Conservation (phyloP, 2,888 invertebrate species). For the Plebejus anna region DNA sequence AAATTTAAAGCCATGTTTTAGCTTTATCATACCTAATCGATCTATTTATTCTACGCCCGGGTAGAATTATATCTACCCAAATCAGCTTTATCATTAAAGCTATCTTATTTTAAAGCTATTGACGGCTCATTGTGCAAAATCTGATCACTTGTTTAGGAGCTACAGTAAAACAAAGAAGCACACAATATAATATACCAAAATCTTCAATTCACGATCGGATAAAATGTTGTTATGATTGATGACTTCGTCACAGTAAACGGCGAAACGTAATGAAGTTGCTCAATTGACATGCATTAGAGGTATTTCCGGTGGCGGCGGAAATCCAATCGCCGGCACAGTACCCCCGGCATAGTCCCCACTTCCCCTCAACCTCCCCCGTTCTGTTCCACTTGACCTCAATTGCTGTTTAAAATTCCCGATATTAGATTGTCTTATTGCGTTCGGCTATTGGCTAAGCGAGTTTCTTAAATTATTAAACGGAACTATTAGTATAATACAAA, state of each 20-base stretch:
- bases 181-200: too few relatives aligned
- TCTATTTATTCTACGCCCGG: too few relatives aligned
- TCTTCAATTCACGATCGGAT: too few relatives aligned
- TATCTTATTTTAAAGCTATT: too few relatives aligned
- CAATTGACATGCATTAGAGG: slow-evolving; percentile 77
- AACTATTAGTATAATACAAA: background rate
- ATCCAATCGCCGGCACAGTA: slow-evolving; percentile 67
- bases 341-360: slow-evolving; percentile 30
- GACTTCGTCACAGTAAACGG: background rate
- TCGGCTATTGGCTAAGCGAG: background rate
- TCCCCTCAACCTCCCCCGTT: slow-evolving; percentile 32
- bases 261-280: slow-evolving; percentile 46
- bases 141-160: too few relatives aligned
- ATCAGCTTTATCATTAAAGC: too few relatives aligned
- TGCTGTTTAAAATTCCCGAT: slow-evolving; percentile 35
- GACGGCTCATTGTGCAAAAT: too few relatives aligned
- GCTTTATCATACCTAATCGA: too few relatives aligned
- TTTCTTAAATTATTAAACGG: background rate
- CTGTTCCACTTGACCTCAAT: slow-evolving; percentile 45
- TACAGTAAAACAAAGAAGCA: too few relatives aligned
- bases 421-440: slow-evolving; percentile 5
- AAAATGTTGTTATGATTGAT: background rate
- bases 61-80: too few relatives aligned
- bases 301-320: slow-evolving; percentile 71
- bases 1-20: too few relatives aligned